These are phyloP conservation scores for Protonibea diacanthus DNA, from an alignment of 2,797 vertebrate species.

Conservation along the genomic window DNA sequence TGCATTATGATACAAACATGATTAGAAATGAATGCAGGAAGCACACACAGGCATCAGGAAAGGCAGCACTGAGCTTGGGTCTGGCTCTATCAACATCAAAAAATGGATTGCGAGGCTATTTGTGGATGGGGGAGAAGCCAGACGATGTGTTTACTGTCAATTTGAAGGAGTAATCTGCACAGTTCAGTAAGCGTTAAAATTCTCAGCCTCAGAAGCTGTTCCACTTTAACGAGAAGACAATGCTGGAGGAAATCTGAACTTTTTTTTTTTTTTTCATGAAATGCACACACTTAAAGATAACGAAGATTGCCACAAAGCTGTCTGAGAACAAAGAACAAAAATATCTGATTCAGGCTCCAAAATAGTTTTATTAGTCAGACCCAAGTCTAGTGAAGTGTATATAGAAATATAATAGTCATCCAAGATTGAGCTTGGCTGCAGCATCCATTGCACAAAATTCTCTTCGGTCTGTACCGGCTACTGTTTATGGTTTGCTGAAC, in stretches of 20 bases:
- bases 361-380: neutral
- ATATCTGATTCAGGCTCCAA: neutral
- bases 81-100: neutral
- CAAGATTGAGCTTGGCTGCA: conserved; percentile 3
- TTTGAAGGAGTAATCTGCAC: conserved; percentile 11
- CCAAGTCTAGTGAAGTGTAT: neutral
- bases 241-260: neutral
- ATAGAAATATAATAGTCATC: neutral
- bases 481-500: conserved; percentile 15
- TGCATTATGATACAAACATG: neutral
- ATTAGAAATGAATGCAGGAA: conserved; percentile 9
- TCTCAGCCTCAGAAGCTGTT: neutral
- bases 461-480: neutral
- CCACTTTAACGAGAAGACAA: conserved; percentile 7
- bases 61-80: neutral
- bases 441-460: neutral
- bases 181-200: neutral
- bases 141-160: conserved; percentile 30
- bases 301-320: neutral
- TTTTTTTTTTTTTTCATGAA: neutral
- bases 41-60: neutral
- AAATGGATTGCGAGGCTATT: conserved; percentile 28
- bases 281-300: neutral
- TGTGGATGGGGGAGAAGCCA: conserved; percentile 2
- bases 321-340: conserved; percentile 1